A percentile compares a stretch with the other conserved stretches of the same genome.
These are phyloP conservation scores for Orchesella flavescens DNA, from an alignment of 2,888 invertebrate genomes.

Conservation along the genomic window DNA sequence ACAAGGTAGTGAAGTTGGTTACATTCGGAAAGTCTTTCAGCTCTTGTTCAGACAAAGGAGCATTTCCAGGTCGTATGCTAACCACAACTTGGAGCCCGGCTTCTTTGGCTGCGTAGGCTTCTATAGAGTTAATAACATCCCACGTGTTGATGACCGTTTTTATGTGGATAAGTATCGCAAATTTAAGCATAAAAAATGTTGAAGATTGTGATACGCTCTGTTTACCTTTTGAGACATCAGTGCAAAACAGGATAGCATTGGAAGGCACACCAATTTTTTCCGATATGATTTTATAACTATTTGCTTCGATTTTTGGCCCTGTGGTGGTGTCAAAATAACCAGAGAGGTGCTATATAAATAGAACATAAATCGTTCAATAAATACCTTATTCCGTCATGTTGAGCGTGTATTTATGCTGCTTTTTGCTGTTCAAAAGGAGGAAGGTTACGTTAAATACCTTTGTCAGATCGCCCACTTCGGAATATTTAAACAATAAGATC, in stretches of 20 bases:
- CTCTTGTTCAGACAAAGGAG: slow-evolving; percentile 80
- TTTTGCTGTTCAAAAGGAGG: no score
- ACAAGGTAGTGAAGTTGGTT: slow-evolving; percentile 34
- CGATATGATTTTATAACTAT: slow-evolving; percentile 86
- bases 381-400: no score
- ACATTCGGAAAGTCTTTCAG: slow-evolving; percentile 75
- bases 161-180: slow-evolving; percentile 2
- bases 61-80: slow-evolving; percentile 87
- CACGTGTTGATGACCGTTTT: not conserved
- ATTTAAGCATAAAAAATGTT: not conserved
- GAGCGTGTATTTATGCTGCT: no score
- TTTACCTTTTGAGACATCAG: slow-evolving; percentile 86
- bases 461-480: slow-evolving; percentile 84
- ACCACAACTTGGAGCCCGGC: slow-evolving; percentile 83
- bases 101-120: slow-evolving; percentile 86
- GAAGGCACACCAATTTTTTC: slow-evolving; percentile 80
- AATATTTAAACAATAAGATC: slow-evolving; percentile 86
- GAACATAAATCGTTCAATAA: not conserved
- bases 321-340: slow-evolving; percentile 91
- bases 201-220: not conserved
- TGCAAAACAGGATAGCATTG: slow-evolving; percentile 86
- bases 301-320: slow-evolving; percentile 85
- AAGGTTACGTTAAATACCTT: slow-evolving; percentile 74
- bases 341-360: slow-evolving; percentile 77
- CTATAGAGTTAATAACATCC: slow-evolving; percentile 75